A percentile compares a stretch with the other conserved stretches of the same genome.
phyloP scores from a whole-genome alignment of 2,797 vertebrate genomes.

The Gymnoscopelus microlampas region DNA sequence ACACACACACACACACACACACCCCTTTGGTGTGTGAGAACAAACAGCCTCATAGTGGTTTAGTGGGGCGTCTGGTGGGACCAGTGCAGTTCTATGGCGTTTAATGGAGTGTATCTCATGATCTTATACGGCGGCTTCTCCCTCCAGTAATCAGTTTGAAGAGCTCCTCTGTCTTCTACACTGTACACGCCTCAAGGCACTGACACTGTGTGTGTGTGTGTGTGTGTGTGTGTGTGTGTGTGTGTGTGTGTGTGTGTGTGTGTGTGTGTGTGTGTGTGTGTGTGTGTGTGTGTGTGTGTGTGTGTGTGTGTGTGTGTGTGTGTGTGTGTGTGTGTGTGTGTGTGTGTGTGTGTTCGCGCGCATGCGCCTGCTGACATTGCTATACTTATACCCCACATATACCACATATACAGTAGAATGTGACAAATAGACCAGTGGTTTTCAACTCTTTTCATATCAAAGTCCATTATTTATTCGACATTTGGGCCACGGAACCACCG shows the following conservation, averaged over 20 bases:
- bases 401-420: too few relatives aligned
- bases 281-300: slow-evolving; percentile 19
- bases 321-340: not conserved
- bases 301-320: slow-evolving; percentile 9
- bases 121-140: slow-evolving; percentile 58
- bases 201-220: slow-evolving; percentile 7
- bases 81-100: slow-evolving; percentile 57
- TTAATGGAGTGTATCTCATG: slow-evolving; percentile 79
- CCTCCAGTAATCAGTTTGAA: slow-evolving; percentile 69
- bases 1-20: not conserved
- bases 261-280: slow-evolving; percentile 1
- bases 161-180: slow-evolving; percentile 59
- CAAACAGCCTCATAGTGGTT: slow-evolving; percentile 25
- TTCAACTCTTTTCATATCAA: too few relatives aligned
- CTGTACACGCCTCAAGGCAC: slow-evolving; percentile 49
- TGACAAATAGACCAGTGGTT: too few relatives aligned
- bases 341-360: not conserved
- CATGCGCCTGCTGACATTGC: too few relatives aligned
- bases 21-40: too few relatives aligned
- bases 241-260: slow-evolving; percentile 16
- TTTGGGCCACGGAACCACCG: too few relatives aligned
- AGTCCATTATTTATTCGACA: too few relatives aligned
- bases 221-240: not conserved
- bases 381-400: too few relatives aligned
- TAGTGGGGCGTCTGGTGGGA: slow-evolving; percentile 57